phyloP scores from a whole-genome alignment of 2,113 vertebrate genomes.

The Okapia johnstoni region DNA sequence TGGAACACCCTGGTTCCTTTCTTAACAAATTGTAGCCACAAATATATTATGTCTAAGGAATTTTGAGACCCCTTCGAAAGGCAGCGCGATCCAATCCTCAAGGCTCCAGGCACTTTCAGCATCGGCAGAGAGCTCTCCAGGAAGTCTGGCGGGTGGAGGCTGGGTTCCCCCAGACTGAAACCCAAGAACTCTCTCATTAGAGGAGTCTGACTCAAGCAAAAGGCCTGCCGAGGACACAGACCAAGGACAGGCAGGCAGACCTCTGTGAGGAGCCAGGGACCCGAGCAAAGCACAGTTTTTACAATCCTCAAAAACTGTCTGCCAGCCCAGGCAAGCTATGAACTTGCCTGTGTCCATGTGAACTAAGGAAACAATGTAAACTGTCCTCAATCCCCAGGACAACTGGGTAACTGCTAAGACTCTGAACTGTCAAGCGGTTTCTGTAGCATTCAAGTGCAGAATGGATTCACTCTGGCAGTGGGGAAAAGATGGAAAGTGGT shows the following conservation, averaged over 20 bases:
- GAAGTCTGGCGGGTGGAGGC: conserved; percentile 59
- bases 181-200: conserved; percentile 68
- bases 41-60: conserved; percentile 64
- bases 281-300: conserved; percentile 44
- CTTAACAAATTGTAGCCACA: conserved; percentile 66
- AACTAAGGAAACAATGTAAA: conserved; percentile 35
- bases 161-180: conserved; percentile 68
- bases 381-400: conserved; percentile 34
- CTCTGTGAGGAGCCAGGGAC: conserved; percentile 38
- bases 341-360: conserved; percentile 35
- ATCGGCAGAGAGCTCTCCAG: conserved; percentile 53
- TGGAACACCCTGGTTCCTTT: conserved; percentile 42
- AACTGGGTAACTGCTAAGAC: neutral
- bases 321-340: conserved; percentile 21
- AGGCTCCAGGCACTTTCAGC: conserved; percentile 42
- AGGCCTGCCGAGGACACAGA: conserved; percentile 71
- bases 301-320: conserved; percentile 14
- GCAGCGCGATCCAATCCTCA: conserved; percentile 32
- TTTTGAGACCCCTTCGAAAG: conserved; percentile 59
- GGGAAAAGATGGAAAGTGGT: neutral
- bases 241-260: conserved; percentile 44
- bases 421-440: neutral
- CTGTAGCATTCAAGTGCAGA: neutral
- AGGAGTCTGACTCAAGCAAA: conserved; percentile 60
- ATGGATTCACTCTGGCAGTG: neutral